Conservation (phyloP, 2,113 vertebrate species). For the Chrysemys picta region DNA sequence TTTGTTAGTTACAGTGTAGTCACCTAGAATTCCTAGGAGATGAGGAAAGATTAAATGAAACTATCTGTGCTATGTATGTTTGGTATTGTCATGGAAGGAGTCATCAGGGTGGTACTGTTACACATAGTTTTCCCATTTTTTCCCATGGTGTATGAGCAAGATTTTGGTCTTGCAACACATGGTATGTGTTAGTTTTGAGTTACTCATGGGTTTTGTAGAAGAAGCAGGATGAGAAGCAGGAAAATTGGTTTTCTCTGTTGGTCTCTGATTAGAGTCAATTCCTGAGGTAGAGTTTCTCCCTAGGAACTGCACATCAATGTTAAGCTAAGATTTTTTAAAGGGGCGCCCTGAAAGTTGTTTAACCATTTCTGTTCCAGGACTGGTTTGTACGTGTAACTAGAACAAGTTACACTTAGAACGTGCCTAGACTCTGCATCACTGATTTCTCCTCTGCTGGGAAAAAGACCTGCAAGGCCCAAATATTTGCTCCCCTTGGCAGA, state of each 20-base stretch:
- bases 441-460: not conserved
- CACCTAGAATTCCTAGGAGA: not conserved
- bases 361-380: not conserved
- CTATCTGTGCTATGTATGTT: not conserved
- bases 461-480: not conserved
- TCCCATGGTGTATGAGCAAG: not conserved
- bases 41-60: not conserved
- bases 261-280: not conserved
- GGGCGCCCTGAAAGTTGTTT: not conserved
- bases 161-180: not conserved
- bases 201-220: not conserved
- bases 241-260: not conserved
- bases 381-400: not conserved
- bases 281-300: not conserved
- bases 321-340: not conserved
- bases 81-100: not conserved
- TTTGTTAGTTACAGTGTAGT: not conserved
- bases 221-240: not conserved
- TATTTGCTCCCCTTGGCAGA: not conserved
- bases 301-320: not conserved
- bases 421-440: not conserved
- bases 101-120: not conserved
- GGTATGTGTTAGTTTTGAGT: not conserved
- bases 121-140: not conserved
- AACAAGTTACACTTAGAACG: not conserved